Evolutionary conservation across 1,140 invertebrate species (phyloP).

Genomic region (Venturia canescens): DNA sequence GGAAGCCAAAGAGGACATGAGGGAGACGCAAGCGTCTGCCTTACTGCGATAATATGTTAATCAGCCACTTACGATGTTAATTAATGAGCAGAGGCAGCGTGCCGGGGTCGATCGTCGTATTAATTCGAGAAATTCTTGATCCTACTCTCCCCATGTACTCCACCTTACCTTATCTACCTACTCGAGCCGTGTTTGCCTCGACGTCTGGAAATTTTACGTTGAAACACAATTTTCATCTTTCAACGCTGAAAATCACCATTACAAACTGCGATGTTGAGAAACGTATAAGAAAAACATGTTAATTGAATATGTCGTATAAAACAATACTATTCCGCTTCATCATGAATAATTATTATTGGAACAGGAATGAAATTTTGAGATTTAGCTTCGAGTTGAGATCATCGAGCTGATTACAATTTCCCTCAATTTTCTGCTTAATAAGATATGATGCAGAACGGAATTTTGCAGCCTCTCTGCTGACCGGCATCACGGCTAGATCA

Average conservation of each 20-base stretch:
- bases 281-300: background rate
- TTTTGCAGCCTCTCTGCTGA: background rate
- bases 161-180: background rate
- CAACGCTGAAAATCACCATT: background rate
- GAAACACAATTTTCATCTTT: background rate
- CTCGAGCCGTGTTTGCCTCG: background rate
- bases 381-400: background rate
- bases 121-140: conserved; percentile 50
- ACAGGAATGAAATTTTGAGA: background rate
- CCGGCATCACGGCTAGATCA: background rate
- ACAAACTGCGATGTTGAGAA: too few relatives aligned
- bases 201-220: conserved; percentile 6
- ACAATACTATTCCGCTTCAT: too few relatives aligned
- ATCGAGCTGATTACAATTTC: background rate
- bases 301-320: background rate
- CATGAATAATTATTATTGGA: too few relatives aligned
- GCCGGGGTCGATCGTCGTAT: conserved; percentile 46
- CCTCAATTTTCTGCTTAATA: background rate
- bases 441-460: background rate
- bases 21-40: conserved; percentile 54
- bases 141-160: background rate
- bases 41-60: conserved; percentile 69
- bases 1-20: background rate
- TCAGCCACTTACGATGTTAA: conserved; percentile 66
- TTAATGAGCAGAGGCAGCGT: conserved; percentile 58